These are phyloP conservation scores for Brachyptera risi DNA, from an alignment of 2,888 invertebrate genomes.

Conservation along the genomic window DNA sequence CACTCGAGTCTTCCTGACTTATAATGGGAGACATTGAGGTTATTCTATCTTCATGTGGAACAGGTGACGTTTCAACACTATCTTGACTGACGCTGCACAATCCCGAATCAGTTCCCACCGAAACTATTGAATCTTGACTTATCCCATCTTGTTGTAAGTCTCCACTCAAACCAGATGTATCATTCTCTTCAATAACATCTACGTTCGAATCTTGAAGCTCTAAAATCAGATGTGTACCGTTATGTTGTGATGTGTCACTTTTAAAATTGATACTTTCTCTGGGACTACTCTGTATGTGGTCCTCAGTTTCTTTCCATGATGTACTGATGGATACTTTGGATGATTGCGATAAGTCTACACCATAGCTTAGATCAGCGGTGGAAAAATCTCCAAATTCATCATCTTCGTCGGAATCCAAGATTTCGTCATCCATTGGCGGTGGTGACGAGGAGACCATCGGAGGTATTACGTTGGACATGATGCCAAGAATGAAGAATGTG, in stretches of 20 bases:
- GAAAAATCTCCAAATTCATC: constrained; percentile 35
- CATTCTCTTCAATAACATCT: constrained; percentile 15
- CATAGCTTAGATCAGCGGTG: constrained; percentile 41
- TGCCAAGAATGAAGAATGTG: not conserved
- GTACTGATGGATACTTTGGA: not conserved
- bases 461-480: constrained; percentile 45
- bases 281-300: not conserved
- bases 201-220: constrained; percentile 1
- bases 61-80: constrained; percentile 29
- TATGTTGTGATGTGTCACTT: constrained; percentile 7
- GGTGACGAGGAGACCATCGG: constrained; percentile 63
- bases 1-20: constrained; percentile 28
- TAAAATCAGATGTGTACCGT: constrained; percentile 5
- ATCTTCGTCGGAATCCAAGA: constrained; percentile 56
- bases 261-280: not conserved
- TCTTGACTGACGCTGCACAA: constrained; percentile 34
- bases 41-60: constrained; percentile 18
- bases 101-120: constrained; percentile 33
- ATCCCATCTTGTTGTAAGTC: constrained; percentile 28
- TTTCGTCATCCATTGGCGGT: constrained; percentile 57
- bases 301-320: not conserved
- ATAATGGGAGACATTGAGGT: not conserved
- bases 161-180: not conserved
- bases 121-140: constrained; percentile 33
- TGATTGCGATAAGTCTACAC: constrained; percentile 35